Base-by-base conservation (phyloP, 2,888 invertebrate species). In the Himalopsyche tibetana region DNA sequence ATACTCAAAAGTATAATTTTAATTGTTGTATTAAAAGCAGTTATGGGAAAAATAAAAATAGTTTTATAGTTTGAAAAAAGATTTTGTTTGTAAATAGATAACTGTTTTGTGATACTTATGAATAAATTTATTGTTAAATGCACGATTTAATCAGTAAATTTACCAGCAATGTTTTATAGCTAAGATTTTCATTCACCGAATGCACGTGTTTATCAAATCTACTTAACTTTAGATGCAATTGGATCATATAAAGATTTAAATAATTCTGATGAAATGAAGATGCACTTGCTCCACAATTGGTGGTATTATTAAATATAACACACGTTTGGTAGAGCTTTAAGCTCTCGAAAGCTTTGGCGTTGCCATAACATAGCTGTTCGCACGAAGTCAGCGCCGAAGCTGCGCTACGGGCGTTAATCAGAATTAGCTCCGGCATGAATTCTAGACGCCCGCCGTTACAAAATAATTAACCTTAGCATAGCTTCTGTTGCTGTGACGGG, bases 401-500 rank as follows among this genome's bases (percentile, higher is more conserved):
- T 63, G 51, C 63, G 28, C 19, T 63, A 19, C 19, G 28, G 63
- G 63, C 19, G 63, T 63, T 63, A 63, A 63, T 63, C 63, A 63
- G 63, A 63, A 63, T 63, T 19, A 63, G 63, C 63, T 28, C 11
- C 63, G 63, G 63, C 63, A 19, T 63, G 63, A 63, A 63, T 63
- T 63, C 19, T 63, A 63, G 63, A 63, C 63, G 63, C 63, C 19
- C 63, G 28, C 63, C 63, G 63, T 63, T 63, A 63, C 63, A 63
- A 63, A 63, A 63, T 63, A 63, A 63, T 63, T 63, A 63, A 63
- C 63, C 63, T 63, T 19, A 63, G 63, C 19, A 3, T 28, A 19
- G 63, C 63, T 63, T 0, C 19, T 63, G 63, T 63, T n/a, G 2
- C 17, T 9, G 9, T 63, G 19, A 63, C 19, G 63, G 63, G 19